Evolutionary conservation across 1,140 invertebrate species (phyloP).

Genomic region (Drosophila asahinai): DNA sequence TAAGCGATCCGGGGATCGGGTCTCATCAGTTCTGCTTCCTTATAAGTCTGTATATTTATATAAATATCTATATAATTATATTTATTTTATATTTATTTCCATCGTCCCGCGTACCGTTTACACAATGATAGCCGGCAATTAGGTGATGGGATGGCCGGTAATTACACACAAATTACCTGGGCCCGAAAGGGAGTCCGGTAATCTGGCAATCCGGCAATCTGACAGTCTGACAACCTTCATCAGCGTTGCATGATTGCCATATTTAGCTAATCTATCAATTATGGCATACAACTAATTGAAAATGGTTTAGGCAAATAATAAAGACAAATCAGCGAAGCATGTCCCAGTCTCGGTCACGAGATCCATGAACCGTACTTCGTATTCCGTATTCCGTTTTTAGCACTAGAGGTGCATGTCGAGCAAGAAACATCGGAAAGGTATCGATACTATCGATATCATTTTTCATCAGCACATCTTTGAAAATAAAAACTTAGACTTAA

Average conservation of each 20-base stretch:
- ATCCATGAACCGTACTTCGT: slow-evolving; percentile 15
- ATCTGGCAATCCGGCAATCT: slow-evolving; percentile 23
- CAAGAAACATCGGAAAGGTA: too few species aligned
- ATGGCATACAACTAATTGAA: slow-evolving; percentile 60
- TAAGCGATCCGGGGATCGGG: slow-evolving; percentile 8
- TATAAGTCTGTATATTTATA: not conserved
- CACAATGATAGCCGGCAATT: slow-evolving; percentile 38
- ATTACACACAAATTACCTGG: slow-evolving; percentile 45
- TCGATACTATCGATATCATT: not conserved
- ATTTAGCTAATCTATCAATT: slow-evolving; percentile 61
- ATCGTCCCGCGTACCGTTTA: slow-evolving; percentile 15
- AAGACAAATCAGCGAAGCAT: slow-evolving; percentile 53
- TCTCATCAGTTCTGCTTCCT: slow-evolving; percentile 18
- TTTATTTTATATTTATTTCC: not conserved
- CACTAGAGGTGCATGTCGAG: not conserved
- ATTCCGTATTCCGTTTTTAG: slow-evolving; percentile 6
- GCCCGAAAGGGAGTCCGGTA: slow-evolving; percentile 28
- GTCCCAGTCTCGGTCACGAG: slow-evolving; percentile 58
- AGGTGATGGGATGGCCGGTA: slow-evolving; percentile 23
- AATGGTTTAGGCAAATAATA: slow-evolving; percentile 58
- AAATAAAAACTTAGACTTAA: too few species aligned
- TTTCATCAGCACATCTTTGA: not conserved
- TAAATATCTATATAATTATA: not conserved
- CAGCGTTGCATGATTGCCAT: slow-evolving; percentile 46
- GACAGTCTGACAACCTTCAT: slow-evolving; percentile 39